Conservation (phyloP, 30 jellyfish, hydroid and myxozoan genomes). For the Aurelia aurita region DNA sequence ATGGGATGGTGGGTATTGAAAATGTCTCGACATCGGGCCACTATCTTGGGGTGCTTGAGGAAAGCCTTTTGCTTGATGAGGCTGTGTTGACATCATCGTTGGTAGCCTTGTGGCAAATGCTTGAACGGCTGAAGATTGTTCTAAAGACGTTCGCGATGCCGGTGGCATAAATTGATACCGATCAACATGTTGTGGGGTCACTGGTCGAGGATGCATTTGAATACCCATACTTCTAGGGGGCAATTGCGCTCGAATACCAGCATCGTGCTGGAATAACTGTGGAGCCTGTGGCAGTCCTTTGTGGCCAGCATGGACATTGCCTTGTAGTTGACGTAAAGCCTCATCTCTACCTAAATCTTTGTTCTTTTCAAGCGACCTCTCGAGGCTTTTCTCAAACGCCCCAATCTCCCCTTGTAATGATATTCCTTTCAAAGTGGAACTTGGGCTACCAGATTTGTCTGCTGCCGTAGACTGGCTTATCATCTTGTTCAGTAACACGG, state of each 20-base stretch:
- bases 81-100: slow-evolving; percentile 55
- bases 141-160: slow-evolving; percentile 27
- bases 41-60: slow-evolving; percentile 36
- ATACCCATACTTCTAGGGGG: background rate
- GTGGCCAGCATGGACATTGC: background rate
- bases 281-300: background rate
- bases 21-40: slow-evolving; percentile 1
- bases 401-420: slow-evolving; percentile 76
- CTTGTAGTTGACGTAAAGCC: background rate
- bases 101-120: slow-evolving; percentile 55
- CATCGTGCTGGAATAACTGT: background rate
- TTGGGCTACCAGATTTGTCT: slow-evolving; percentile 28
- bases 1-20: slow-evolving; percentile 8
- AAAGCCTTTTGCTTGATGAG: slow-evolving; percentile 7
- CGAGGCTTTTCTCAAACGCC: slow-evolving; percentile 49
- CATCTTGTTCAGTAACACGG: slow-evolving; percentile 22
- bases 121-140: slow-evolving; percentile 59
- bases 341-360: slow-evolving; percentile 3
- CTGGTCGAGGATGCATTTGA: background rate
- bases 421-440: slow-evolving; percentile 59
- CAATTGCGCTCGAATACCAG: background rate
- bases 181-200: slow-evolving; percentile 4
- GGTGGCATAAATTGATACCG: slow-evolving; percentile 7
- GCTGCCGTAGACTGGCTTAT: slow-evolving; percentile 12
- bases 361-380: slow-evolving; percentile 22